Percentiles rank a stretch among this genome's conserved stretches.
Evolutionary conservation across 2,113 vertebrate species (phyloP).

Genomic region (Megaptera novaeangliae): DNA sequence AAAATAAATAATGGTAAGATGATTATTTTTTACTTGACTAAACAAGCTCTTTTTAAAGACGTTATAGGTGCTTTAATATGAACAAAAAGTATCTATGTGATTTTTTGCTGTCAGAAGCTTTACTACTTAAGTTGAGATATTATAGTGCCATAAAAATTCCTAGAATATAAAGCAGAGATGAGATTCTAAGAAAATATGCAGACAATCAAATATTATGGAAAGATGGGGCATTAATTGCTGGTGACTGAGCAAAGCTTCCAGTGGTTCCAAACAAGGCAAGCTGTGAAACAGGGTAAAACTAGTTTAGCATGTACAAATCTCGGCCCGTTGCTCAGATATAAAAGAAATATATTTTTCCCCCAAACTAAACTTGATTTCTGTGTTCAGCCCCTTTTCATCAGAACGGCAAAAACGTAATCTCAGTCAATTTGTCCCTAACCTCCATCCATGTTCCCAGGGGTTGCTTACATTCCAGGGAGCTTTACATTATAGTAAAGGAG

Average conservation of each 20-base stretch:
- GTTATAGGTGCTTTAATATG: background rate
- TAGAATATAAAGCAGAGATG: background rate
- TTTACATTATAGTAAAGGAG: background rate
- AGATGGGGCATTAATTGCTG: background rate
- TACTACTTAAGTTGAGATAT: background rate
- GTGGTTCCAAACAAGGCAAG: background rate
- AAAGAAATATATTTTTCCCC: background rate
- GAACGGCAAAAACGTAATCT: background rate
- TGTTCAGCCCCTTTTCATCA: background rate
- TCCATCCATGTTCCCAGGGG: background rate
- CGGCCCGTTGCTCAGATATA: background rate
- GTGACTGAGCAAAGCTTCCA: background rate
- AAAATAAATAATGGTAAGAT: conserved; percentile 77
- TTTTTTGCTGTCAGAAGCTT: background rate
- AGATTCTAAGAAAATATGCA: background rate
- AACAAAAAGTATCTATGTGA: background rate
- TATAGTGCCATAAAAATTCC: background rate
- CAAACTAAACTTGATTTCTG: background rate
- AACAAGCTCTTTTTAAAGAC: background rate
- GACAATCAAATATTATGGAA: background rate
- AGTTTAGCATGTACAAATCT: background rate
- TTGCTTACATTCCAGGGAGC: background rate
- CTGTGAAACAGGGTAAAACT: background rate
- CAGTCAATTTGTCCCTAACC: background rate
- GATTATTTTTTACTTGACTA: background rate